These are phyloP conservation scores for Pholis gunnellus DNA, from an alignment of 2,113 vertebrate genomes.

Conservation along the genomic window DNA sequence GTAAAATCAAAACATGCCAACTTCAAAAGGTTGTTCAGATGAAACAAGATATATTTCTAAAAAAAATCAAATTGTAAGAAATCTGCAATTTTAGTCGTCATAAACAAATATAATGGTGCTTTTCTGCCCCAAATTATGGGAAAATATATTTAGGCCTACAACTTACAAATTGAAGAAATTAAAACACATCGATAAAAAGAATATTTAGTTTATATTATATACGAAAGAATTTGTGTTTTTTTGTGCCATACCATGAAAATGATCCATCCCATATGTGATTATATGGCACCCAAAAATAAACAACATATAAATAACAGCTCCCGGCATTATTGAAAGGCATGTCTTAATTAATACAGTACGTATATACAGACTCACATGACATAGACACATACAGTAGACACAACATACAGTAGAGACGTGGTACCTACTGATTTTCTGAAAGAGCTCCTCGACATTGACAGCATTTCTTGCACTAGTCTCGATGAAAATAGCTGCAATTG, in stretches of 20 bases:
- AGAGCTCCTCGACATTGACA: slow-evolving; percentile 97
- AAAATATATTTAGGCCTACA: background rate
- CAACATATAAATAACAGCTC: background rate
- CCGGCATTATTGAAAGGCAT: background rate
- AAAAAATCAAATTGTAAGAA: background rate
- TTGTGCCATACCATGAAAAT: background rate
- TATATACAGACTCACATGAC: background rate
- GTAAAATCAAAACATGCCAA: background rate
- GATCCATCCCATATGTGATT: background rate
- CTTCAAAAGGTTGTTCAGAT: background rate
- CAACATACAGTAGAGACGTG: background rate
- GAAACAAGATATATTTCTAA: background rate
- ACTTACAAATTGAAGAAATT: background rate
- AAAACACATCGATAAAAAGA: background rate
- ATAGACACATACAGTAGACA: background rate
- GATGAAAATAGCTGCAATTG: slow-evolving; percentile 96
- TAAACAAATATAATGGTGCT: background rate
- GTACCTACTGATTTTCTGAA: slow-evolving; percentile 98
- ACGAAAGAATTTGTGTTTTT: background rate
- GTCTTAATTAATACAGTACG: background rate
- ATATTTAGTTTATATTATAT: background rate
- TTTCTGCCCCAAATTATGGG: background rate
- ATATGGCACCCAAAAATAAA: background rate
- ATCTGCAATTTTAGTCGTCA: background rate
- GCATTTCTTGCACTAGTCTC: slow-evolving; percentile 98